These are phyloP conservation scores for Esox niger DNA, from an alignment of 2,113 vertebrate species.

Conservation along the genomic window DNA sequence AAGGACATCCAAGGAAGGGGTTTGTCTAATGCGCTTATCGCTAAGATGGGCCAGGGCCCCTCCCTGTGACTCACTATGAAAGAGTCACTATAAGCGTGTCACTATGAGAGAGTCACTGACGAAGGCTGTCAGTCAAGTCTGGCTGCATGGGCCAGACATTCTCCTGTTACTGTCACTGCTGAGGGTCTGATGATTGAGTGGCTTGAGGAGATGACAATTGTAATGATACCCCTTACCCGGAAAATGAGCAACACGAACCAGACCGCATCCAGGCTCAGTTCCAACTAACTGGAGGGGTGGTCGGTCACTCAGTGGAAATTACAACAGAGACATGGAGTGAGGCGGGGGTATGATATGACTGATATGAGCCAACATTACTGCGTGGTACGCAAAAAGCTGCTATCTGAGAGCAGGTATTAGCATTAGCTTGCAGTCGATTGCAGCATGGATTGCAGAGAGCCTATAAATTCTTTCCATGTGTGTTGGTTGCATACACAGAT, in stretches of 20 bases:
- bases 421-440: too few species aligned
- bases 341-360: slow-evolving; percentile 25
- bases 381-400: slow-evolving; percentile 24
- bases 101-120: neutral
- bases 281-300: neutral
- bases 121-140: slow-evolving; percentile 19
- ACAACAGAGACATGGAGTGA: slow-evolving; percentile 8
- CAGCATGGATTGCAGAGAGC: too few species aligned
- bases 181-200: slow-evolving; percentile 9
- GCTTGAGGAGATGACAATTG: slow-evolving; percentile 10
- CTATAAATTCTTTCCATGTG: too few species aligned
- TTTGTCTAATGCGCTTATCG: neutral
- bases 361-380: slow-evolving; percentile 41
- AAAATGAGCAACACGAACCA: neutral
- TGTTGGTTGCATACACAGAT: too few species aligned
- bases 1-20: neutral
- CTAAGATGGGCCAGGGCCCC: neutral
- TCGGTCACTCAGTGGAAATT: neutral
- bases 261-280: neutral
- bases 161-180: slow-evolving; percentile 12
- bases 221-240: slow-evolving; percentile 2
- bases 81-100: neutral
- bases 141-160: neutral
- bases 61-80: too few species aligned
- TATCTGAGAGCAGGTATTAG: slow-evolving; percentile 9